These are phyloP conservation scores for Clupea harengus DNA, from an alignment of 2,113 vertebrate genomes.

Conservation along the genomic window DNA sequence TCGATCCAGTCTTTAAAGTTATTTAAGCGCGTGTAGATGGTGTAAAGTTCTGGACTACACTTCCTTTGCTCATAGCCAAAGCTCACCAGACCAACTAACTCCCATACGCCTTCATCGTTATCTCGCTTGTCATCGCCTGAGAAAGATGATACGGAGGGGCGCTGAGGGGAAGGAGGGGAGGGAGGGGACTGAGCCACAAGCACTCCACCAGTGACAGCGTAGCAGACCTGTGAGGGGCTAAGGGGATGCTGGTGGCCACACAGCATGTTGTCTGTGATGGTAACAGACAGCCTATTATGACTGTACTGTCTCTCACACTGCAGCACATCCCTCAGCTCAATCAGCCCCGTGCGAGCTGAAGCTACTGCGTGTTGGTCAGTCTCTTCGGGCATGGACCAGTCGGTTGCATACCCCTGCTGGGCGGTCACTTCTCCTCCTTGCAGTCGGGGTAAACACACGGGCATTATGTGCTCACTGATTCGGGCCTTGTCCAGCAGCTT, in stretches of 20 bases:
- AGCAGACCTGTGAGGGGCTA: slow-evolving; percentile 72
- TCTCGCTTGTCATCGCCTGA: slow-evolving; percentile 48
- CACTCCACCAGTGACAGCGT: slow-evolving; percentile 80
- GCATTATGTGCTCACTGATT: slow-evolving; percentile 77
- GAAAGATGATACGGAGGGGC: slow-evolving; percentile 1
- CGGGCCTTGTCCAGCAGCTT: slow-evolving; percentile 85
- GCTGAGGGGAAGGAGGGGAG: slow-evolving; percentile 20
- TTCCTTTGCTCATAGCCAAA: slow-evolving; percentile 76
- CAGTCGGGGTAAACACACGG: slow-evolving; percentile 78
- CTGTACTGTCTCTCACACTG: slow-evolving; percentile 81
- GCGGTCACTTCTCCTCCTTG: slow-evolving; percentile 69
- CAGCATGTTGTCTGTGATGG: slow-evolving; percentile 83
- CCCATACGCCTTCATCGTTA: slow-evolving; percentile 71
- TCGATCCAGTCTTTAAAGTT: slow-evolving; percentile 88
- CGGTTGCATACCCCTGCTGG: slow-evolving; percentile 70
- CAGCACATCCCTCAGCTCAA: slow-evolving; percentile 73
- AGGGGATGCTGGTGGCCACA: slow-evolving; percentile 72
- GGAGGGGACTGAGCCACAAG: slow-evolving; percentile 58
- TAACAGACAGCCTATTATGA: slow-evolving; percentile 69
- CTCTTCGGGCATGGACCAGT: slow-evolving; percentile 75
- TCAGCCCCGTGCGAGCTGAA: slow-evolving; percentile 67
- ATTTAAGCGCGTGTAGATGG: slow-evolving; percentile 75
- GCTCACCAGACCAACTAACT: slow-evolving; percentile 83
- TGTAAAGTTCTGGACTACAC: slow-evolving; percentile 74
- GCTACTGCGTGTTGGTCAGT: slow-evolving; percentile 48